Evolutionary conservation across 2,888 invertebrate genomes (phyloP).

Genomic region (Megalurothrips usitatus): DNA sequence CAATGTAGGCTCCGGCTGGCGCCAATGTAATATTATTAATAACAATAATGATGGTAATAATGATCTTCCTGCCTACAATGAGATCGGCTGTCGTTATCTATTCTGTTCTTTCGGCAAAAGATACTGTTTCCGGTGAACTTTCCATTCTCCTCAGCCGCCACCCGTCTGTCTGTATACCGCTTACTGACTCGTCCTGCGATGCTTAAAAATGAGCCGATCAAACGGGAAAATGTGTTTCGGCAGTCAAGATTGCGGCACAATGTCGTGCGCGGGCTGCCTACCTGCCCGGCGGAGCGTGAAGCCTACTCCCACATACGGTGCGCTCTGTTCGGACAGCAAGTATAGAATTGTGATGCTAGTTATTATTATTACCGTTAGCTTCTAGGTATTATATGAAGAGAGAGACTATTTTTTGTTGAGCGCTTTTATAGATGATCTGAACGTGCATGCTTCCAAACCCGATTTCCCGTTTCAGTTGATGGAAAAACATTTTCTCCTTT

Average conservation of each 20-base stretch:
- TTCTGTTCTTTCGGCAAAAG: neutral
- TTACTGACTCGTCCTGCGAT: neutral
- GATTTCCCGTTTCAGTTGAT: neutral
- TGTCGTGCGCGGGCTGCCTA: neutral
- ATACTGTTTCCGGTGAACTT: neutral
- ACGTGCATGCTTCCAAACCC: neutral
- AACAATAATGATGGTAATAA: neutral
- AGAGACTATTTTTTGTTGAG: neutral
- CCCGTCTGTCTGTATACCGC: neutral
- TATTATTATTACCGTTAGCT: neutral
- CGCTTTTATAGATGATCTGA: conserved; percentile 16
- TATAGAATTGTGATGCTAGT: conserved; percentile 16
- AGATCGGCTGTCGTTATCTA: neutral
- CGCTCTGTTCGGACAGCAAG: neutral
- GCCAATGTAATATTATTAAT: neutral
- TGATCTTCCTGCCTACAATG: neutral
- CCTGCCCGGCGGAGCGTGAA: neutral
- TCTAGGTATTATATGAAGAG: neutral
- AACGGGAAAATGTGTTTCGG: neutral
- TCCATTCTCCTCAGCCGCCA: neutral
- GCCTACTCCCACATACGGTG: neutral
- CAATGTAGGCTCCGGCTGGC: neutral
- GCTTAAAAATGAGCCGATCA: neutral
- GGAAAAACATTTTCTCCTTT: neutral
- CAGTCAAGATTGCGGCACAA: neutral